Conservation (phyloP, 2,113 vertebrate species). For the Rissa tridactyla region DNA sequence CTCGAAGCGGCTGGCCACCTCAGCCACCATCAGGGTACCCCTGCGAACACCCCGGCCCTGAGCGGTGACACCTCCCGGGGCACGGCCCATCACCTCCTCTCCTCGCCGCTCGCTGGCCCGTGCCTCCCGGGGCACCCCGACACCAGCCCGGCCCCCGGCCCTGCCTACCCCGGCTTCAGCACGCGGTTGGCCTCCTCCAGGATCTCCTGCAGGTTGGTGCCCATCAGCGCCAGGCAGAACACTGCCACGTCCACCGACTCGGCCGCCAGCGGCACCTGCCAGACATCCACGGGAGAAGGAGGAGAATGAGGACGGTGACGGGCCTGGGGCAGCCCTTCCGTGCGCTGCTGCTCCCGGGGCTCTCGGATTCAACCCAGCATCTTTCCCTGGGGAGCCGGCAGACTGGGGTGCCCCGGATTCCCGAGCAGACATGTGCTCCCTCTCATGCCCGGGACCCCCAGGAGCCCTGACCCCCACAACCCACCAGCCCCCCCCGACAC, state of each 20-base stretch:
- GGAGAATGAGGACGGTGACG: not conserved
- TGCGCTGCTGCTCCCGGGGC: accelerated
- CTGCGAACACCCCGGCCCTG: slow-evolving; percentile 50
- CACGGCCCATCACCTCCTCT: not conserved
- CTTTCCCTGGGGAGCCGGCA: not conserved
- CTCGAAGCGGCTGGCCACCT: slow-evolving; percentile 91
- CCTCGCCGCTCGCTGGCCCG: no score
- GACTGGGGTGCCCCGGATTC: accelerated
- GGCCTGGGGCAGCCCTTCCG: not conserved
- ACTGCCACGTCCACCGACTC: slow-evolving; percentile 85
- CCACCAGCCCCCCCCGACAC: no score
- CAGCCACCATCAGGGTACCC: slow-evolving; percentile 88
- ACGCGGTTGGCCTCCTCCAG: slow-evolving; percentile 89
- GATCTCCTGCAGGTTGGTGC: slow-evolving; percentile 91
- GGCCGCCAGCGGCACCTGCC: slow-evolving; percentile 84
- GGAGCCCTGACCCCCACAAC: not conserved
- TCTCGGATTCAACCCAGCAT: accelerated
- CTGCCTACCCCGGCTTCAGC: slow-evolving; percentile 81
- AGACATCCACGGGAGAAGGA: not conserved
- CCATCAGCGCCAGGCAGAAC: slow-evolving; percentile 96
- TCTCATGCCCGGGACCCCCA: accelerated
- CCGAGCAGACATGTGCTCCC: accelerated
- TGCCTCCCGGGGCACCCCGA: accelerated
- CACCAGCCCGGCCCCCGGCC: accelerated
- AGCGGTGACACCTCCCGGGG: accelerated